Evolutionary conservation across 92 coral and sea anemone genomes (phyloP).

Genomic region (Porites evermanni): DNA sequence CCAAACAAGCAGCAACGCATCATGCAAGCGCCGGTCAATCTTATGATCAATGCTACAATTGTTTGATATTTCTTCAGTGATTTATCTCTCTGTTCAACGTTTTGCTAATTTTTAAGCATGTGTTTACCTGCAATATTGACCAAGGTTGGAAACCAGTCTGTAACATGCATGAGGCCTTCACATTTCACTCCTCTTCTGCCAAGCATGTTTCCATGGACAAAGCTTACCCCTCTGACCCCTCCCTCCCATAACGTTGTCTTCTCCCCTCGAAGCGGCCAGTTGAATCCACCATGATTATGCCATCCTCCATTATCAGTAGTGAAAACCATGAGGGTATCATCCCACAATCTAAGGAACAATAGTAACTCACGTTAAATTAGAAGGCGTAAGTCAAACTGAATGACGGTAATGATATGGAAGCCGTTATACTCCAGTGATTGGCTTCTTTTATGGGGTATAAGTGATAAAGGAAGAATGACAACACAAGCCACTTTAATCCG

Average conservation of each 20-base stretch:
- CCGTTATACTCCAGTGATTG: no score
- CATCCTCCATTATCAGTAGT: slow-evolving; percentile 60
- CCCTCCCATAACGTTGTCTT: slow-evolving; percentile 66
- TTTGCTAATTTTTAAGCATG: background rate
- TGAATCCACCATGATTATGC: slow-evolving; percentile 46
- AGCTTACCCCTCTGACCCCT: slow-evolving; percentile 62
- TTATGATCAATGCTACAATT: no score
- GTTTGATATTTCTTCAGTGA: no score
- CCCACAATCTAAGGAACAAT: slow-evolving; percentile 47
- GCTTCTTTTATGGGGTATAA: no score
- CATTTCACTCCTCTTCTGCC: slow-evolving; percentile 37
- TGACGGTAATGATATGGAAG: no score
- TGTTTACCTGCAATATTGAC: slow-evolving; percentile 52
- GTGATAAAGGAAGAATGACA: no score
- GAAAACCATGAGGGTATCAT: slow-evolving; percentile 49
- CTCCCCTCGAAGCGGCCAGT: slow-evolving; percentile 62
- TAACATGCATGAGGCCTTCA: slow-evolving; percentile 55
- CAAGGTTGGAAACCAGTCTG: slow-evolving; percentile 71
- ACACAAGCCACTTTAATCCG: background rate
- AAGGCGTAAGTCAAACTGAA: background rate
- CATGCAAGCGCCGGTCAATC: no score
- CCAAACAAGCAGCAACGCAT: no score
- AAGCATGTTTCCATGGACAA: slow-evolving; percentile 67
- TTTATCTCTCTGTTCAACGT: no score
- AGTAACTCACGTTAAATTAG: background rate